These are phyloP conservation scores for Galerucella calmariensis DNA, from an alignment of 2,888 invertebrate species.

Conservation along the genomic window DNA sequence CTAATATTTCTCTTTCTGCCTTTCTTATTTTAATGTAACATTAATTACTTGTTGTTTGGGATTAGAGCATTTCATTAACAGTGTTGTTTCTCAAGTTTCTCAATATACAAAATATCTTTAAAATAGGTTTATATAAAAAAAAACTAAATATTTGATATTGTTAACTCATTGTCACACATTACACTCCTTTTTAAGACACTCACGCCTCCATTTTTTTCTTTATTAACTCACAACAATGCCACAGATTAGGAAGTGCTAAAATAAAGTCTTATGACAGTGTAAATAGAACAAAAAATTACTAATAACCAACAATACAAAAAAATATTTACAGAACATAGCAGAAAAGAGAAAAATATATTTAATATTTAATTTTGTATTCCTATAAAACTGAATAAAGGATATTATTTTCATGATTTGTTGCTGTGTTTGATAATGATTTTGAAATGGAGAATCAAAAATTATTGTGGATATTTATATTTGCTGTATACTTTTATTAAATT, in stretches of 20 bases:
- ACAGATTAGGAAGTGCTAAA: constrained; percentile 25
- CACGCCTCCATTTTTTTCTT: constrained; percentile 22
- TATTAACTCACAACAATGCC: constrained; percentile 21
- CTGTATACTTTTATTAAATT: not conserved
- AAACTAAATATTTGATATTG: constrained; percentile 29
- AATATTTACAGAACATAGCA: constrained; percentile 5
- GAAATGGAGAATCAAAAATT: too few species aligned
- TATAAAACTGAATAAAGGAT: too few species aligned
- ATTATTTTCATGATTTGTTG: too few species aligned
- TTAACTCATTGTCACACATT: constrained; percentile 27
- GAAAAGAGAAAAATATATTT: not conserved
- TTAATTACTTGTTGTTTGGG: too few species aligned
- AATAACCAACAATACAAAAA: not conserved
- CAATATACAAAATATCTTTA: constrained; percentile 19
- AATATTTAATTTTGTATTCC: too few species aligned
- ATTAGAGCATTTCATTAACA: constrained; percentile 6
- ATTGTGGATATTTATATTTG: too few species aligned
- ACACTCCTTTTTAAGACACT: constrained; percentile 24
- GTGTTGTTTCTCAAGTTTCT: constrained; percentile 22
- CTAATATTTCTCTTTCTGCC: too few species aligned
- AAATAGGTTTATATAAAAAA: constrained; percentile 8
- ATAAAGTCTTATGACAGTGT: constrained; percentile 15
- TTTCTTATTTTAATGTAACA: too few species aligned
- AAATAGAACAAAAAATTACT: not conserved
- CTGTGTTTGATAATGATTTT: too few species aligned